Conservation (phyloP, 37 sponge, comb jelly and placozoan species). For the Aplysina aerophoba region DNA sequence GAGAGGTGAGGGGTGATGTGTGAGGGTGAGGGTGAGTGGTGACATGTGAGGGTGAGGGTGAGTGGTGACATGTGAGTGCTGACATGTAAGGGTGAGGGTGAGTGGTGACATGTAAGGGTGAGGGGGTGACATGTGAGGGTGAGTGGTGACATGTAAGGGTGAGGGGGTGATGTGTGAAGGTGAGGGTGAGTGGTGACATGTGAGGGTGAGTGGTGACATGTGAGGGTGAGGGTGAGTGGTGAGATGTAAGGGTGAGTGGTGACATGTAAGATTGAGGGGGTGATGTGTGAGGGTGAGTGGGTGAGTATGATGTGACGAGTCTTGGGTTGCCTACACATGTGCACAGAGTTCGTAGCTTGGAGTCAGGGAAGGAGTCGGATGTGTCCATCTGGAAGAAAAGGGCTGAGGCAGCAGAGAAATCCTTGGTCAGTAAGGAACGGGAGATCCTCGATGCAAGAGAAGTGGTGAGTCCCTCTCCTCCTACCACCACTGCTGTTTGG, state of each 20-base stretch:
- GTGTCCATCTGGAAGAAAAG: slow-evolving; percentile 18
- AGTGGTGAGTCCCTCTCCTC: background rate
- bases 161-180: slow-evolving; percentile 26
- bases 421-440: background rate
- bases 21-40: too few relatives aligned
- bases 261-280: slow-evolving; percentile 14
- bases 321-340: too few relatives aligned
- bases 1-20: background rate
- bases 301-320: too few relatives aligned
- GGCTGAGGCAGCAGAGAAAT: slow-evolving; percentile 24
- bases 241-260: too few relatives aligned
- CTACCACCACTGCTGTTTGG: too few relatives aligned
- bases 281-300: too few relatives aligned
- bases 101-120: slow-evolving; percentile 1
- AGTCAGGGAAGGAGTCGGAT: slow-evolving; percentile 22
- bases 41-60: too few relatives aligned
- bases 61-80: too few relatives aligned
- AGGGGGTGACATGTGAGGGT: background rate
- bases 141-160: too few relatives aligned
- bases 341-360: background rate
- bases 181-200: too few relatives aligned
- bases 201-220: too few relatives aligned
- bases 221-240: slow-evolving; percentile 50
- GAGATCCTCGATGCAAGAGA: slow-evolving; percentile 25
- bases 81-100: background rate